Evolutionary conservation across 1,140 invertebrate species (phyloP).

Genomic region (Agrypnia vestita): DNA sequence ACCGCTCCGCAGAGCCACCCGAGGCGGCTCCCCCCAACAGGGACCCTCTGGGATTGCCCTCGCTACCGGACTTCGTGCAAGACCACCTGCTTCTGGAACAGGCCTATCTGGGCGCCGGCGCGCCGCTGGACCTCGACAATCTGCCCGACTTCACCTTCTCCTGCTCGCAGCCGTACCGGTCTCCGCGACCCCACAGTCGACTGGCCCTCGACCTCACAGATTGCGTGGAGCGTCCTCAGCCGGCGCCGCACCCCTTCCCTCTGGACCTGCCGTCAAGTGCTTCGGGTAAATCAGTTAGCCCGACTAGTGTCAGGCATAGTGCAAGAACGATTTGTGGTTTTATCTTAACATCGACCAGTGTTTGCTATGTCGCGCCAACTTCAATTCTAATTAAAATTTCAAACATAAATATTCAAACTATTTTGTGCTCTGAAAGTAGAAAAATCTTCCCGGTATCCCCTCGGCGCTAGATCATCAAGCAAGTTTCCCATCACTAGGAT

Average conservation of each 20-base stretch:
- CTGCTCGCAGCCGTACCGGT: constrained; percentile 12
- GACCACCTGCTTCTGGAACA: constrained; percentile 78
- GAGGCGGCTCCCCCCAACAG: constrained; percentile 50
- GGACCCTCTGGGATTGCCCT: constrained; percentile 70
- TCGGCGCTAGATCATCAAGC: no score
- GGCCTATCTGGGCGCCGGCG: constrained; percentile 72
- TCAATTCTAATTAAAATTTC: no score
- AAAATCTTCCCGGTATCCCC: no score
- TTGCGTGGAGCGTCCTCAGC: constrained; percentile 67
- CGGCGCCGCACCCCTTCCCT: constrained; percentile 63
- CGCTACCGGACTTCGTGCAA: constrained; percentile 79
- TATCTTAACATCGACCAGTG: no score
- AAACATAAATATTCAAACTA: no score
- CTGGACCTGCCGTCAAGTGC: constrained; percentile 67
- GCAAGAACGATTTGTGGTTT: no score
- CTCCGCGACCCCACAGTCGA: constrained; percentile 65
- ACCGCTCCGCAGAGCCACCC: not conserved
- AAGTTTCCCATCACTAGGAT: no score
- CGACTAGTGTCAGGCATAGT: no score
- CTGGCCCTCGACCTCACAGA: constrained; percentile 70
- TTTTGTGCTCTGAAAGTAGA: no score
- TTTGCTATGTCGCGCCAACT: no score
- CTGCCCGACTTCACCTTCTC: constrained; percentile 77
- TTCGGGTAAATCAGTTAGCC: constrained; percentile 46
- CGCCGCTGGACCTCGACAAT: constrained; percentile 72